These are phyloP conservation scores for Siniperca undulata DNA, from an alignment of 2,797 vertebrate species.

Conservation along the genomic window DNA sequence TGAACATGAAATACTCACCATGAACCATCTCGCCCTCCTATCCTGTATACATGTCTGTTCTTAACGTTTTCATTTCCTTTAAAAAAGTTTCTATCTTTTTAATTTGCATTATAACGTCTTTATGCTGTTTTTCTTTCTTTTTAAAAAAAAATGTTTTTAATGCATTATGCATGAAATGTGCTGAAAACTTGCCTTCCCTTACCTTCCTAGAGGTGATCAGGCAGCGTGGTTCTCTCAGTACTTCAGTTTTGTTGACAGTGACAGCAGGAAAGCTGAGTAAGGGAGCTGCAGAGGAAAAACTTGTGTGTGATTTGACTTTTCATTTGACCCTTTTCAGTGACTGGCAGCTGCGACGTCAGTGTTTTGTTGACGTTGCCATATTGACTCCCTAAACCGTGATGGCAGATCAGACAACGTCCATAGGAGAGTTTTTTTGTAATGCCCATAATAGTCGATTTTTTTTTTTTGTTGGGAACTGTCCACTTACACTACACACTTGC, in stretches of 20 bases:
- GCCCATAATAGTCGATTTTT: no score
- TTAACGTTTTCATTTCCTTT: background rate
- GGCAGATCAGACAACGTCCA: background rate
- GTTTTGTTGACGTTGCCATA: background rate
- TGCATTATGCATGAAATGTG: background rate
- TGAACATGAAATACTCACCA: background rate
- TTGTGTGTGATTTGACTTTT: background rate
- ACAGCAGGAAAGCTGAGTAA: background rate
- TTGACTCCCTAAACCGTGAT: background rate
- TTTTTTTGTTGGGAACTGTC: background rate
- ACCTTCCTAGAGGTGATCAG: background rate
- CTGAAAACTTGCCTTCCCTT: background rate
- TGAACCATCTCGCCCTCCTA: background rate
- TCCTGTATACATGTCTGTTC: background rate
- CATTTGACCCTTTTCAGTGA: background rate
- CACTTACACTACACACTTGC: background rate
- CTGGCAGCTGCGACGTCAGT: background rate
- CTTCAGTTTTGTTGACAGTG: background rate
- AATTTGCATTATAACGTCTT: background rate
- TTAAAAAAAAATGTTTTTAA: no score
- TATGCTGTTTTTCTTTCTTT: background rate
- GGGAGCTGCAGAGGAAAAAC: background rate
- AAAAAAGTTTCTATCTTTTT: background rate
- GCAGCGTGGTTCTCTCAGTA: background rate
- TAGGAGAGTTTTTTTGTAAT: background rate